These are phyloP conservation scores for Diploptera punctata DNA, from an alignment of 2,888 invertebrate species.

Conservation along the genomic window DNA sequence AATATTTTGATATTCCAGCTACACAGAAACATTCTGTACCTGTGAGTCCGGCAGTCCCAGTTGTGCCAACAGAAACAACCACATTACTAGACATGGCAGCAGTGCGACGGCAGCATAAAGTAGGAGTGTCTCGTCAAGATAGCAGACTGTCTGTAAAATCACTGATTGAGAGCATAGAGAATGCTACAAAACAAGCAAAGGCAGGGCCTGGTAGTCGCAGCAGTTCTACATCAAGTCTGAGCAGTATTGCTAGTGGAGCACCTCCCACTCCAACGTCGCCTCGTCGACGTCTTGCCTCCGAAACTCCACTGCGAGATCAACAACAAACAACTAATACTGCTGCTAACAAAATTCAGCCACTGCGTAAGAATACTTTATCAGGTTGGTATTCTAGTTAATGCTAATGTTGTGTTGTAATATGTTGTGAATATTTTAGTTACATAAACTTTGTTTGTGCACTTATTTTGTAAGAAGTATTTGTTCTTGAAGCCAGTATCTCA, in stretches of 20 bases:
- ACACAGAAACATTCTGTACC: slow-evolving; percentile 28
- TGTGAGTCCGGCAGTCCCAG: not conserved
- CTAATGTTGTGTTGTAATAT: no score
- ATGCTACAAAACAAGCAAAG: slow-evolving; percentile 78
- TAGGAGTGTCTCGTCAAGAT: slow-evolving; percentile 66
- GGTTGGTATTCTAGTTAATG: no score
- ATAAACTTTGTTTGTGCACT: no score
- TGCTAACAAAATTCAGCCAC: slow-evolving; percentile 51
- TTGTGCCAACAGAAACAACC: not conserved
- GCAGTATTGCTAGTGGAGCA: slow-evolving; percentile 61
- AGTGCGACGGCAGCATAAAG: slow-evolving; percentile 60
- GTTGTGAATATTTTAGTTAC: no score
- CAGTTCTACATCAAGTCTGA: slow-evolving; percentile 69
- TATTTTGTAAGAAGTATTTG: no score
- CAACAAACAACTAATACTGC: slow-evolving; percentile 51
- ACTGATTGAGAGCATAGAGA: slow-evolving; percentile 91
- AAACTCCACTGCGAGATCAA: slow-evolving; percentile 52
- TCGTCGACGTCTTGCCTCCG: slow-evolving; percentile 14
- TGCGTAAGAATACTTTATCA: slow-evolving; percentile 50
- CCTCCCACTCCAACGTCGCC: slow-evolving; percentile 49
- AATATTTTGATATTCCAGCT: not conserved
- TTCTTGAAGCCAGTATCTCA: no score
- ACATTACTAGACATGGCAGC: slow-evolving; percentile 57
- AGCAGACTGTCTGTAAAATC: slow-evolving; percentile 88
- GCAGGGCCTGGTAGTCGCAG: slow-evolving; percentile 63